Base-by-base conservation (phyloP, 2,113 vertebrate genomes). In the Coptodon rendalli region DNA sequence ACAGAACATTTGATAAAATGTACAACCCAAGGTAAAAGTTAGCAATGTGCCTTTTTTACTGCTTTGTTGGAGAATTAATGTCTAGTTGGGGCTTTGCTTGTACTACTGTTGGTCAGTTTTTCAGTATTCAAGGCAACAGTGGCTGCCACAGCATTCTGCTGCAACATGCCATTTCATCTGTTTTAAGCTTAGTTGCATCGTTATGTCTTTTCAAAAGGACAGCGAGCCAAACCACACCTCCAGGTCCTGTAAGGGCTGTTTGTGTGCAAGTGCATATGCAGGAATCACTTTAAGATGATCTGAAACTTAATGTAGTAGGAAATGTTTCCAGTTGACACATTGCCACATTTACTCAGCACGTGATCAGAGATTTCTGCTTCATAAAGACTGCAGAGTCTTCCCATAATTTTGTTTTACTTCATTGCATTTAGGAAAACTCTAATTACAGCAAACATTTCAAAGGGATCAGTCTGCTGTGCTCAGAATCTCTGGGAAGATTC, bases 361-460 rank as follows among this genome's bases (percentile, higher is more conserved):
- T 31, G 16, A 78, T 50, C 9, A 1, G 4, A n/a, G 27, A 31
- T 78, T 50, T 50, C 4, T 50, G 45, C 27, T 78, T 50, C 71
- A 78, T 50, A 78, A 50, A 50, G 27, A 78, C 45, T 13, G 71
- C 45, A 50, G 43, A 31, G 27, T 78, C 27, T 78, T 19, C 4
- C 71, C 16, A 31, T 78, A 50, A 78, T 50, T 50, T 50, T 19
- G 45, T 78, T 78, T 78, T 78, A 50, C 43, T 50, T 78, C 71
- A 31, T 50, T 78, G 45, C 45, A 50, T 78, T 78, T 8, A 78
- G 71, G 45, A 50, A 78, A 78, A 78, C 27, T 50, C 71, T 78
- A 78, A 78, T 78, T 78, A 8, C 71, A 78, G 71, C 45, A 78
- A 78, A 78, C 73, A 78, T 52, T 78, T 78, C 73, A 78, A 52